Conservation (phyloP, 1,140 invertebrate genomes). For the Drosophila leontia region DNA sequence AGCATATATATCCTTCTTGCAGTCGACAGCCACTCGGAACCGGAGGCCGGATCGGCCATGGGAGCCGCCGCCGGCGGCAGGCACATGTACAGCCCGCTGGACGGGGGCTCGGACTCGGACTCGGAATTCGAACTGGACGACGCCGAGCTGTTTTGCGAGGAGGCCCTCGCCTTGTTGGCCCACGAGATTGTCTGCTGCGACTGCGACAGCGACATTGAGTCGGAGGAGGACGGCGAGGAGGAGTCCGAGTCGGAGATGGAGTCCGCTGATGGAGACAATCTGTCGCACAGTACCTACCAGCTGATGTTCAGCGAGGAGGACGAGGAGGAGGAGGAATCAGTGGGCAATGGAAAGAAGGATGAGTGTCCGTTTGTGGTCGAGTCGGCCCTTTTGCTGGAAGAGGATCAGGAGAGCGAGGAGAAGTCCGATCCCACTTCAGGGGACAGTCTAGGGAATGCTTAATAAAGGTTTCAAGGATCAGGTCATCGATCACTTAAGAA, state of each 20-base stretch:
- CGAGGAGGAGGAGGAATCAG: background rate
- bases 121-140: conserved; percentile 38
- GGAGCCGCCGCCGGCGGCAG: background rate
- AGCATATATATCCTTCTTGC: too few relatives aligned
- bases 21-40: conserved; percentile 31
- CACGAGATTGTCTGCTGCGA: conserved; percentile 66
- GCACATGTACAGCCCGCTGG: conserved; percentile 39
- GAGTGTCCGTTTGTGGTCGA: conserved; percentile 7
- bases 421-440: background rate
- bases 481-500: background rate
- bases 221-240: conserved; percentile 23
- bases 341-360: background rate
- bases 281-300: conserved; percentile 24
- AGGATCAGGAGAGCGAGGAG: conserved; percentile 33
- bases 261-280: background rate
- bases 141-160: conserved; percentile 24
- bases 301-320: conserved; percentile 41
- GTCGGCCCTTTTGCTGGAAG: conserved; percentile 5
- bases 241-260: background rate
- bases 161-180: conserved; percentile 51
- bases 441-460: background rate
- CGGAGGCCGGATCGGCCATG: too few relatives aligned
- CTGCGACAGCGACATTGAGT: conserved; percentile 33
- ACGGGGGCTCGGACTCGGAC: conserved; percentile 54
- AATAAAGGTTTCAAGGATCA: background rate